Conservation (phyloP, 2,113 vertebrate genomes). For the Reinhardtius hippoglossoides region DNA sequence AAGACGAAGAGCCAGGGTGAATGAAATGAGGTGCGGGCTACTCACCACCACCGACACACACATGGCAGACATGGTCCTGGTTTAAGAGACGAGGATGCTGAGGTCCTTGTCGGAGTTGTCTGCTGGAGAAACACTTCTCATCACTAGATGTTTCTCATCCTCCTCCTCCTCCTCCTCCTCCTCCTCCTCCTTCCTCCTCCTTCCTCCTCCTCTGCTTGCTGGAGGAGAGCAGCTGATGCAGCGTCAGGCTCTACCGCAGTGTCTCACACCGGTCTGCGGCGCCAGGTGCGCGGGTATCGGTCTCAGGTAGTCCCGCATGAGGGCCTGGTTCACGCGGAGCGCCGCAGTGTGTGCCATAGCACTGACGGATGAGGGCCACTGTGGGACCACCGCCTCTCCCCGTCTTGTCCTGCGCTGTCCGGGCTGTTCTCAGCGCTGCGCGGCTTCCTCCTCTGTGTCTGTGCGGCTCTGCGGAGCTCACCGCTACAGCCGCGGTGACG, state of each 20-base stretch:
- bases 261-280: conserved; percentile 65
- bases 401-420: conserved; percentile 29
- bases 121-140: conserved; percentile 58
- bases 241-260: conserved; percentile 48
- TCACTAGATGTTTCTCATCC: conserved; percentile 63
- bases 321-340: conserved; percentile 55
- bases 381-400: conserved; percentile 57
- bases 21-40: conserved; percentile 26
- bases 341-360: conserved; percentile 77
- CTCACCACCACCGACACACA: conserved; percentile 78
- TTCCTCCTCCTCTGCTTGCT: conserved; percentile 33
- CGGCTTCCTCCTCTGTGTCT: conserved; percentile 21
- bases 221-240: conserved; percentile 53
- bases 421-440: conserved; percentile 37
- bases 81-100: conserved; percentile 15
- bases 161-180: conserved; percentile 42
- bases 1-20: conserved; percentile 13
- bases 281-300: conserved; percentile 49
- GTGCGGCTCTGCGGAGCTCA: conserved; percentile 39
- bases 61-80: conserved; percentile 67
- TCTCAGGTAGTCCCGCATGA: conserved; percentile 50
- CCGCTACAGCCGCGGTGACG: conserved; percentile 55
- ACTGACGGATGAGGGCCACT: conserved; percentile 58
- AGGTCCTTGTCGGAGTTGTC: conserved; percentile 49
- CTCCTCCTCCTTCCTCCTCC: conserved; percentile 31